phyloP scores from a whole-genome alignment of 2,797 vertebrate species.

The Alca torda region DNA sequence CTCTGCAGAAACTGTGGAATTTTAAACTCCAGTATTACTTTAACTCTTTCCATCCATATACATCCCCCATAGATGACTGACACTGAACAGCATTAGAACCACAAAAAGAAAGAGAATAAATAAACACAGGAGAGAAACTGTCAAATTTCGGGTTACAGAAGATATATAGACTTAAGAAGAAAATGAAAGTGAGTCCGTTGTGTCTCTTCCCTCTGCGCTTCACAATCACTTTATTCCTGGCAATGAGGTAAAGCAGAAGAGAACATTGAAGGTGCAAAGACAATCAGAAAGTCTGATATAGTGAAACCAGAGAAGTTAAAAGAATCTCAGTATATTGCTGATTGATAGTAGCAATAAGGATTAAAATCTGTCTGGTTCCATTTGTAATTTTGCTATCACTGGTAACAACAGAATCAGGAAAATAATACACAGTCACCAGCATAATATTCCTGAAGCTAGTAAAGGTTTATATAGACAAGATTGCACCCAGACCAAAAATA shows the following conservation, averaged over 20 bases:
- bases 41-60: background rate
- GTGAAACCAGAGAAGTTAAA: background rate
- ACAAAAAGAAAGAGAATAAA: slow-evolving; percentile 7
- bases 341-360: background rate
- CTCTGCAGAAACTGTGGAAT: background rate
- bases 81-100: background rate
- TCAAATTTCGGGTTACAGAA: background rate
- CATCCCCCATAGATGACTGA: background rate
- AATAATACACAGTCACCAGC: background rate
- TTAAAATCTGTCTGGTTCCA: background rate
- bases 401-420: background rate
- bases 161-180: background rate
- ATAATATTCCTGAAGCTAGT: background rate
- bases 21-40: background rate
- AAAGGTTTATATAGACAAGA: background rate
- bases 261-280: background rate
- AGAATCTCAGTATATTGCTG: background rate
- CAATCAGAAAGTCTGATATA: background rate
- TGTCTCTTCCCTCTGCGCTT: background rate
- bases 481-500: background rate
- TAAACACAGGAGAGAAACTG: background rate
- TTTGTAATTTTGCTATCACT: background rate
- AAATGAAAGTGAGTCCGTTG: background rate
- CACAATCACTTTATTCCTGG: background rate
- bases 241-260: background rate